phyloP scores from a whole-genome alignment of 2,888 invertebrate species.

The Cepaea hortensis region DNA sequence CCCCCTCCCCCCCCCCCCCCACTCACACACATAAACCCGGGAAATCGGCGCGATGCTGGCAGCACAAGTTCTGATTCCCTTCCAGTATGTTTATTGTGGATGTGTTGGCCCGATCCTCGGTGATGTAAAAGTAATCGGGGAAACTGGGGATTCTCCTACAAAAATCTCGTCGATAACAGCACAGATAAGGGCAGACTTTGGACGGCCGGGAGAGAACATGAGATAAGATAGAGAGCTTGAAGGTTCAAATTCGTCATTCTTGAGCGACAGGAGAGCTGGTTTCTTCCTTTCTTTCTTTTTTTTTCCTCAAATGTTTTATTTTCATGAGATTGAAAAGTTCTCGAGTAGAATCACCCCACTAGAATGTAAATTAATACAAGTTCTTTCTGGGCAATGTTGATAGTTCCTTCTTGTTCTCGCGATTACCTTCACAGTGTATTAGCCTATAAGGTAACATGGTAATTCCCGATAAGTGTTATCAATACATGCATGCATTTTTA shows the following conservation, averaged over 20 bases:
- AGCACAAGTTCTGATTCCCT: slow-evolving; percentile 6
- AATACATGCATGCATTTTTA: too few species aligned
- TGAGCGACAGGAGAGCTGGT: background rate
- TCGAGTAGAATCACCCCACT: too few species aligned
- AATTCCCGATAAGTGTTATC: too few species aligned
- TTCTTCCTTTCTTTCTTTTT: too few species aligned
- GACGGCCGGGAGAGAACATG: slow-evolving; percentile 14
- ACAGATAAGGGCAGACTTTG: slow-evolving; percentile 35
- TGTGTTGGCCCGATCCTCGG: slow-evolving; percentile 21
- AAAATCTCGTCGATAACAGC: slow-evolving; percentile 35
- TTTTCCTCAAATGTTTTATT: too few species aligned
- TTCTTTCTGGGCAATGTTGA: too few species aligned
- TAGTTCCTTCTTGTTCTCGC: too few species aligned
- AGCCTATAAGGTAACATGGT: too few species aligned
- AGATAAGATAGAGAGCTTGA: slow-evolving; percentile 24
- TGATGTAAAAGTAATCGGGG: slow-evolving; percentile 42
- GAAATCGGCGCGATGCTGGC: background rate
- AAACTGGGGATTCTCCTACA: slow-evolving; percentile 27
- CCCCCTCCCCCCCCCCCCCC: too few species aligned
- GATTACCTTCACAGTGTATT: too few species aligned
- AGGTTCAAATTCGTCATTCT: slow-evolving; percentile 14
- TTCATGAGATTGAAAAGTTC: too few species aligned
- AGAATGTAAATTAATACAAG: too few species aligned
- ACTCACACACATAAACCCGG: background rate
- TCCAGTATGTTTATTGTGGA: slow-evolving; percentile 18